Evolutionary conservation across 2,888 invertebrate genomes (phyloP).

Genomic region (Resseliella maxima): DNA sequence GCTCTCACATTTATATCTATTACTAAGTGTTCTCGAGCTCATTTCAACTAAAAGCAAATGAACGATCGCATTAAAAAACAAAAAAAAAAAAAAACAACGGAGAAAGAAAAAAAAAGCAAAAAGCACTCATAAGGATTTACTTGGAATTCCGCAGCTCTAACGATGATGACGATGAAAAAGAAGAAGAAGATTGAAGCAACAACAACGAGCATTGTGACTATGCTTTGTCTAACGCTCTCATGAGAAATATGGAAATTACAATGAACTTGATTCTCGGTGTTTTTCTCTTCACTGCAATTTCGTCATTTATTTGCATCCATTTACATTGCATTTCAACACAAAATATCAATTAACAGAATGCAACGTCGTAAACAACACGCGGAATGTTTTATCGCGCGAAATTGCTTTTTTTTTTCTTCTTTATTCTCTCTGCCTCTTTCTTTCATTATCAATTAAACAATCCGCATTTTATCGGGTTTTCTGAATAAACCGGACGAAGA

Average conservation of each 20-base stretch:
- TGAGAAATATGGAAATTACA: slow-evolving; percentile 21
- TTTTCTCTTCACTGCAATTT: neutral
- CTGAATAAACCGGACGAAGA: too few species aligned
- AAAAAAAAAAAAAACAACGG: neutral
- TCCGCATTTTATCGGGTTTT: neutral
- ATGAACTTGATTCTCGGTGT: neutral
- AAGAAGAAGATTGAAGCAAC: neutral
- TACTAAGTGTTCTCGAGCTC: slow-evolving; percentile 2
- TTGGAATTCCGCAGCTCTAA: neutral
- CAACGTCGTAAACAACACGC: neutral
- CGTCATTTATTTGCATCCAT: slow-evolving; percentile 17
- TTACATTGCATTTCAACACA: slow-evolving; percentile 32
- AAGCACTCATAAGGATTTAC: slow-evolving; percentile 42
- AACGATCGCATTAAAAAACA: neutral
- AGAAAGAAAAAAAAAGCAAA: neutral
- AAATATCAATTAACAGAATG: slow-evolving; percentile 37
- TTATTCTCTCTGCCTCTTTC: too few species aligned
- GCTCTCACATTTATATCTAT: slow-evolving; percentile 6
- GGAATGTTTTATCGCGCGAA: neutral
- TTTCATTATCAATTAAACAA: slow-evolving; percentile 18
- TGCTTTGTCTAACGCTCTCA: neutral
- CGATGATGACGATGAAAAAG: neutral
- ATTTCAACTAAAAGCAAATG: neutral
- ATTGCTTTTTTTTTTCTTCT: neutral
- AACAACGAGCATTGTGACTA: neutral